These are phyloP conservation scores for Hafferia zeledoni DNA, from an alignment of 2,797 vertebrate genomes.

Conservation along the genomic window DNA sequence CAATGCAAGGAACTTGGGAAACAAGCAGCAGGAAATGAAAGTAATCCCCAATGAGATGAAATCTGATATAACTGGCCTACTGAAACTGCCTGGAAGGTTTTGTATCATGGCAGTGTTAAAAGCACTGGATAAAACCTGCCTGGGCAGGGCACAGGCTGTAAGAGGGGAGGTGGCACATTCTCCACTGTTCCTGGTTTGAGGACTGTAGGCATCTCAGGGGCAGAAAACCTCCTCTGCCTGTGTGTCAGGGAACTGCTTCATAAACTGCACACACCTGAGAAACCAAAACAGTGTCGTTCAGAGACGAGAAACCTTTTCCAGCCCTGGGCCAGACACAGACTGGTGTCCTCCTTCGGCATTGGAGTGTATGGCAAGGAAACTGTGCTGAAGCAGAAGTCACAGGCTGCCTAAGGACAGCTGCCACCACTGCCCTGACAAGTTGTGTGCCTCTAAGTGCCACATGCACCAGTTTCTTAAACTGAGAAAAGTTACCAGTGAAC, in stretches of 20 bases:
- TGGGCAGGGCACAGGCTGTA: neutral
- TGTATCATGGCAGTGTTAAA: neutral
- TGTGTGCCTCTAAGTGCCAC: neutral
- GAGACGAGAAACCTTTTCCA: neutral
- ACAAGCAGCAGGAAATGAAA: neutral
- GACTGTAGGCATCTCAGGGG: rapidly evolving
- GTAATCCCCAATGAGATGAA: neutral
- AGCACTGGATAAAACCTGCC: neutral
- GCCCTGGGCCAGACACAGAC: rapidly evolving
- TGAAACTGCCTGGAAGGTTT: neutral
- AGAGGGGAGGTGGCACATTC: neutral
- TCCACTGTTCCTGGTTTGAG: neutral
- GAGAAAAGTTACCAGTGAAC: neutral
- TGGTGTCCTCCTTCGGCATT: neutral
- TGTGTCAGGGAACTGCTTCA: neutral
- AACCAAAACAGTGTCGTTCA: neutral
- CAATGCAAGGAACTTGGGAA: neutral
- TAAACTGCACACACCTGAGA: neutral
- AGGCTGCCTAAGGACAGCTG: neutral
- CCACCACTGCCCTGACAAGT: neutral
- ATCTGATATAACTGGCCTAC: neutral
- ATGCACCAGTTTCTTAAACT: neutral
- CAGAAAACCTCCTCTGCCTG: neutral
- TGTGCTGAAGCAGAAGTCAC: neutral
- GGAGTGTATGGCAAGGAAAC: neutral